Evolutionary conservation across 1,140 invertebrate genomes (phyloP).

Genomic region (Diorhabda carinulata): DNA sequence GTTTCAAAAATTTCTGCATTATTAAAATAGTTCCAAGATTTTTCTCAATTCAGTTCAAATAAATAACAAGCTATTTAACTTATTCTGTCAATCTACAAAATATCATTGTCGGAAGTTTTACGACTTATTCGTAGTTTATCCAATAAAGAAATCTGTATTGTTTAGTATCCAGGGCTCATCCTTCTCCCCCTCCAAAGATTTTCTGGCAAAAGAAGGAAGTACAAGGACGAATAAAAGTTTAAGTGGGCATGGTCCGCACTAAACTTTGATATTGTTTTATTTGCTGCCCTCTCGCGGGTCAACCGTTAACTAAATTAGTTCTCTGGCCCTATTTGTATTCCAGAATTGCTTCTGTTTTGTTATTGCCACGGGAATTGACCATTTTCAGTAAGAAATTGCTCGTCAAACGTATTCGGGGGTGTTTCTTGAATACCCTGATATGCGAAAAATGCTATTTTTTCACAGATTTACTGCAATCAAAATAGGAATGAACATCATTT

Average conservation of each 20-base stretch:
- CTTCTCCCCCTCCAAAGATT: background rate
- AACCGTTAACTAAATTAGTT: slow-evolving; percentile 48
- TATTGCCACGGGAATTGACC: slow-evolving; percentile 36
- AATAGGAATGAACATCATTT: too few species aligned
- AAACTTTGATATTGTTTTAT: slow-evolving; percentile 51
- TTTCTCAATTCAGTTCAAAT: too few species aligned
- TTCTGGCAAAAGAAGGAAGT: slow-evolving; percentile 3
- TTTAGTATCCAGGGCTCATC: background rate
- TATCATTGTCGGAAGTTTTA: background rate
- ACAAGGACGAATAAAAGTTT: slow-evolving; percentile 33
- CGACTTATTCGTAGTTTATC: background rate
- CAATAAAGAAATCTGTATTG: slow-evolving; percentile 1
- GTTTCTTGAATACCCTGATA: background rate
- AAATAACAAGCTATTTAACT: too few species aligned
- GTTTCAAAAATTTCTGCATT: too few species aligned
- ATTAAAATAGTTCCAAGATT: too few species aligned
- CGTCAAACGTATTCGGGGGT: slow-evolving; percentile 13
- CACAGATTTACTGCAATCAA: too few species aligned
- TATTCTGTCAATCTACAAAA: background rate
- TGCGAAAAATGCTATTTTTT: too few species aligned
- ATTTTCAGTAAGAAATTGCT: slow-evolving; percentile 38
- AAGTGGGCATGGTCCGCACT: slow-evolving; percentile 34
- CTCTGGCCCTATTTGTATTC: slow-evolving; percentile 47
- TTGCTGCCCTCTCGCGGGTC: slow-evolving; percentile 45
- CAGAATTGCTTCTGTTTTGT: slow-evolving; percentile 40